Base-by-base conservation (phyloP, 2,888 invertebrate species). In the Apotomis turbidana region DNA sequence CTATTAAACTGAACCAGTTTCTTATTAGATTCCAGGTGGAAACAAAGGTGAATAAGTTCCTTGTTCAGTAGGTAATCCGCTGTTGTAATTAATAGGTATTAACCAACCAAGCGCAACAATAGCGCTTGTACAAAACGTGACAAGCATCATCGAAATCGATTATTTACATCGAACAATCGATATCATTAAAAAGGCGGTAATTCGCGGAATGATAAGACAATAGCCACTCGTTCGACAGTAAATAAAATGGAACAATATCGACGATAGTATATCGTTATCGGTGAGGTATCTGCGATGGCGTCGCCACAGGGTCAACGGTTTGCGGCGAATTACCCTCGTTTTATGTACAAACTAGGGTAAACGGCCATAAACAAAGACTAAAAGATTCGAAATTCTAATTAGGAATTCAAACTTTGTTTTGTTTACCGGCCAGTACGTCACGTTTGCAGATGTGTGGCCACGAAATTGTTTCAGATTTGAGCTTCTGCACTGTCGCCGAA, bases 211-310 rank as follows among this genome's bases (percentile, higher is more conserved):
- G 90, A 90, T 90, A 91, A 90, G 85, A 87, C 87, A 85, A 86
- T 86, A 76, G 79, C 82, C 81, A 81, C 78, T 82, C 79, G 77
- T 80, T 83, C 84, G 79, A 83, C 83, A 79, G 80, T 76, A 78
- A 80, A 80, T 85, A 78, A 81, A 81, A 80, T 79, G 75, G 79
- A 86, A 83, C 83, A 86, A 85, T 86, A 88, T 88, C 87, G 77
- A 76, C 82, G 90, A 91, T 91, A 88, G 80, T 85, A 75, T 86
- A 88, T 88, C 85, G 83, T 87, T 91, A 91, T 90, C 91, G 57
- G 15, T 84, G 82, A 83, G 85, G 86, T 86, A 88, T 81, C 79
- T 75, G 73, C 76, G 77, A 77, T 78, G 74, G 71, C 70, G 60
- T 46, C 58, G 55, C 38, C 54, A 52, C 52, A 66, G 63, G 70